These are phyloP conservation scores for Orestias chungarensis DNA, from an alignment of 2,797 vertebrate species.

Conservation along the genomic window DNA sequence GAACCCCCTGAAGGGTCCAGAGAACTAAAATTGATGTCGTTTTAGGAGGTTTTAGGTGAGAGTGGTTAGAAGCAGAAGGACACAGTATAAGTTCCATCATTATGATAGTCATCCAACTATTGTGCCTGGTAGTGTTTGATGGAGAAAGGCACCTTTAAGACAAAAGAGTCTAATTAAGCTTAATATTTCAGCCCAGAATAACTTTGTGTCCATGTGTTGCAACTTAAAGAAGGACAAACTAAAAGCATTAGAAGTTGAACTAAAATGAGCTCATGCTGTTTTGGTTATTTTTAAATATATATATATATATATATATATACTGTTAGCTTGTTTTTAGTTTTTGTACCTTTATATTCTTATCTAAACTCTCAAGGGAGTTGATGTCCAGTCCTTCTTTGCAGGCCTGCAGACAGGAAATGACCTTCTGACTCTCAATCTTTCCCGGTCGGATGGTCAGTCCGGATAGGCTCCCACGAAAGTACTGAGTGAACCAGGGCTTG, in stretches of 20 bases:
- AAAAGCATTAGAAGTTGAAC: not conserved
- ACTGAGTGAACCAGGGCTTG: slow-evolving; percentile 93
- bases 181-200: not conserved
- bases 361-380: slow-evolving; percentile 91
- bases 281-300: not conserved
- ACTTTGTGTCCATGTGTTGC: not conserved
- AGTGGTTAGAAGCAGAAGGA: not conserved
- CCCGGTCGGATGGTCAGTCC: slow-evolving; percentile 93
- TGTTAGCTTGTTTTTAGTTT: not conserved
- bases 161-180: not conserved
- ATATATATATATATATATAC: not conserved
- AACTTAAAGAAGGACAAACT: not conserved
- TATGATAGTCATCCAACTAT: not conserved
- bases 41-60: not conserved
- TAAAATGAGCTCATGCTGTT: not conserved
- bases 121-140: not conserved
- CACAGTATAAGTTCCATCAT: not conserved
- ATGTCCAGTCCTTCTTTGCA: slow-evolving; percentile 98
- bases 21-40: not conserved
- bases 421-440: slow-evolving; percentile 95
- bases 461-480: slow-evolving; percentile 95
- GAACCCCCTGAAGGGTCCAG: not conserved
- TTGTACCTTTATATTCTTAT: slow-evolving; percentile 92
- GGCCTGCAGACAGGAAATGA: slow-evolving; percentile 96
- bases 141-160: not conserved